Percentiles rank a stretch among this genome's conserved stretches.
Conservation (phyloP, 2,113 vertebrate genomes). For the Hypanus sabinus region DNA sequence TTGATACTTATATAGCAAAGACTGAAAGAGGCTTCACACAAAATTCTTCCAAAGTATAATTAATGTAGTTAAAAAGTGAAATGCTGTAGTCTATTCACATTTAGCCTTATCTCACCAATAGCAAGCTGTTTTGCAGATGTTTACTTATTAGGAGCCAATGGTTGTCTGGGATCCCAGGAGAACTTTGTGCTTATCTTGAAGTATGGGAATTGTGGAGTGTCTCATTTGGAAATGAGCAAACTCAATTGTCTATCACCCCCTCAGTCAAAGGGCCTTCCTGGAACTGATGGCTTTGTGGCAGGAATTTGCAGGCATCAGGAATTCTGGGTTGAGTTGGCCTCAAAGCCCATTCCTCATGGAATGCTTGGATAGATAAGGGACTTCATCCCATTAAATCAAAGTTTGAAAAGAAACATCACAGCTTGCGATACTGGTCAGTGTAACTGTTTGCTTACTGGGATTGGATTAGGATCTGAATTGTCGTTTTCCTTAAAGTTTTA, state of each 20-base stretch:
- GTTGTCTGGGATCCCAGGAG: background rate
- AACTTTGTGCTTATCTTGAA: background rate
- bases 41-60: background rate
- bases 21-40: background rate
- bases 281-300: background rate
- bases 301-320: background rate
- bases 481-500: too few species aligned
- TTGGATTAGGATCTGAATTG: too few species aligned
- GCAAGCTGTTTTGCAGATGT: background rate
- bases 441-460: background rate
- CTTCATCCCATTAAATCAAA: background rate
- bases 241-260: background rate
- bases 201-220: background rate
- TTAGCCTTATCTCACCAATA: background rate
- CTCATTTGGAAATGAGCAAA: background rate
- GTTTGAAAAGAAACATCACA: background rate
- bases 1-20: background rate
- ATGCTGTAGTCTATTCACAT: background rate
- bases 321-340: background rate
- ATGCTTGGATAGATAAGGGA: background rate
- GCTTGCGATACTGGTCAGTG: background rate
- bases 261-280: background rate
- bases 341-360: background rate
- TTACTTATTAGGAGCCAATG: too few species aligned
- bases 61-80: background rate